Evolutionary conservation across 2,113 vertebrate genomes (phyloP).

Genomic region (Pontoporia blainvillei): DNA sequence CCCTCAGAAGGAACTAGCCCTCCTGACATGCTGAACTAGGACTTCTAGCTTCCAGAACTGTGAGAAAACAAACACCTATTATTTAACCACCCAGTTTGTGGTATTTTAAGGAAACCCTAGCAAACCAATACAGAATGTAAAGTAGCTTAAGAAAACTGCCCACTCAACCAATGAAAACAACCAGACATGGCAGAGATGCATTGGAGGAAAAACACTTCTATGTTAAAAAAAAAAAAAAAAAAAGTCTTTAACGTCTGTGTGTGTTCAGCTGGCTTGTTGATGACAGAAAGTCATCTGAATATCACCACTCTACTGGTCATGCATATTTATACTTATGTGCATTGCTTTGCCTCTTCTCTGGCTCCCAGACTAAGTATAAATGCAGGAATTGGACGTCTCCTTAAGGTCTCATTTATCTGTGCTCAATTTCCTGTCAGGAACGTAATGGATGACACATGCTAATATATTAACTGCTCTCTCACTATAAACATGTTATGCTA

Average conservation of each 20-base stretch:
- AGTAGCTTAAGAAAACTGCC: neutral
- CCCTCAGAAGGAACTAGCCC: neutral
- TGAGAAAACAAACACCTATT: neutral
- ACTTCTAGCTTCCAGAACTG: neutral
- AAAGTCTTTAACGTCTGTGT: neutral
- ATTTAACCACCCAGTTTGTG: neutral
- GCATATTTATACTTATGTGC: neutral
- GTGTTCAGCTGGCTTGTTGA: neutral
- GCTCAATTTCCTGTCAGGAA: neutral
- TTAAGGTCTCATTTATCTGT: constrained; percentile 28
- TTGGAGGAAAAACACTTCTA: neutral
- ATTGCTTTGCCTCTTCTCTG: constrained; percentile 5
- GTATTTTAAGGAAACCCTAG: neutral
- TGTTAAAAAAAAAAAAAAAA: neutral
- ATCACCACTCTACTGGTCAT: neutral
- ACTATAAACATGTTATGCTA: neutral
- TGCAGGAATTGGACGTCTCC: neutral
- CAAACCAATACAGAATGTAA: neutral
- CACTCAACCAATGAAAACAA: neutral
- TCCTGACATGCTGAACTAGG: neutral
- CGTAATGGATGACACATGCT: neutral
- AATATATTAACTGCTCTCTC: neutral
- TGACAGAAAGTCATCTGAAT: neutral
- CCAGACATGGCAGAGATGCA: neutral
- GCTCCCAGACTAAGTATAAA: neutral